These are phyloP conservation scores for Andrena minutula DNA, from an alignment of 2,888 invertebrate species.

Conservation along the genomic window DNA sequence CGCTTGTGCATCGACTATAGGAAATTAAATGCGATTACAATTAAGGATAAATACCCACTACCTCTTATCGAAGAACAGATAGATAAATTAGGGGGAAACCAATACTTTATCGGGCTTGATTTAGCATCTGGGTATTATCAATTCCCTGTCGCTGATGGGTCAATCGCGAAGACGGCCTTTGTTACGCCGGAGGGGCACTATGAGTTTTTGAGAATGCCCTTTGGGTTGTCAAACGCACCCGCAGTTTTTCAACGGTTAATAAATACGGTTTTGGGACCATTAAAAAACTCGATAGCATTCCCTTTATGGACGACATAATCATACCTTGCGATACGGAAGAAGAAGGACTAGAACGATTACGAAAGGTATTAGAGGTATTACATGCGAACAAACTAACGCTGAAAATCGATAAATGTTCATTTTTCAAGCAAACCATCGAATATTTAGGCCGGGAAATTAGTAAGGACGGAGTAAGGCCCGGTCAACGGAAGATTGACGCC, in stretches of 20 bases:
- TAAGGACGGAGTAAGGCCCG: background rate
- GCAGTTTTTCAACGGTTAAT: background rate
- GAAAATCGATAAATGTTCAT: background rate
- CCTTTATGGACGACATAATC: background rate
- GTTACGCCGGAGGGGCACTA: conserved; percentile 12
- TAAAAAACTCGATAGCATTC: background rate
- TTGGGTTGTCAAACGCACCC: conserved; percentile 8
- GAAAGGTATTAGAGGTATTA: background rate
- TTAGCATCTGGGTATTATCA: conserved; percentile 2
- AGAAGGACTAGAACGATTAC: background rate
- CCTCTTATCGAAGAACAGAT: conserved; percentile 6
- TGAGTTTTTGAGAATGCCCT: conserved; percentile 10
- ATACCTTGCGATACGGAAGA: background rate
- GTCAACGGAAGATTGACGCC: background rate
- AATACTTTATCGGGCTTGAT: background rate
- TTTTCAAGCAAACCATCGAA: background rate
- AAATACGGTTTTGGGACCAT: background rate
- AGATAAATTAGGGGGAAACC: background rate
- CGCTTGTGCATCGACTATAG: background rate
- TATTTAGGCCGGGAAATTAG: background rate
- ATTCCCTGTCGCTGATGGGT: background rate
- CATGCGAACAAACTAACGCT: background rate
- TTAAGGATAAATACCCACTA: background rate
- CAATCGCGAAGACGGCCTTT: background rate
- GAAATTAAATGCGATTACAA: background rate